These are phyloP conservation scores for Eupithecia inturbata DNA, from an alignment of 2,888 invertebrate genomes.

Conservation along the genomic window DNA sequence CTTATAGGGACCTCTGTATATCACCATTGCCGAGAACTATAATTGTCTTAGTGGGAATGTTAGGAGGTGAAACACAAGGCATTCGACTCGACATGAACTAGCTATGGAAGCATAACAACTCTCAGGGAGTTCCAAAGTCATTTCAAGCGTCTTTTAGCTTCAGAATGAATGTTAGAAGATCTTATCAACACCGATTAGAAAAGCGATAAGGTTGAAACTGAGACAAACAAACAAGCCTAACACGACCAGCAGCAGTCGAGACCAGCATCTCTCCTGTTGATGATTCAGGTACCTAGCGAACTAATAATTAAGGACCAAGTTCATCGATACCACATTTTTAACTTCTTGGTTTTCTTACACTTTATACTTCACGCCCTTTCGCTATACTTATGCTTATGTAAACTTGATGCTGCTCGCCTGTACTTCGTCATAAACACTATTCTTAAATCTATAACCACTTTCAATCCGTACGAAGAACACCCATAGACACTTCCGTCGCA, in stretches of 20 bases:
- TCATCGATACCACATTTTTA: not conserved
- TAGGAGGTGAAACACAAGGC: not conserved
- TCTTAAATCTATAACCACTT: slow-evolving; percentile 41
- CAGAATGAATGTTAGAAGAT: too few relatives aligned
- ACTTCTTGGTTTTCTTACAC: not conserved
- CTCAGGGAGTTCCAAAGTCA: not conserved
- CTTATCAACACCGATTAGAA: not conserved
- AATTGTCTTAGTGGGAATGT: not conserved
- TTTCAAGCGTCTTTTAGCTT: too few relatives aligned
- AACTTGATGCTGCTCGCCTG: not conserved
- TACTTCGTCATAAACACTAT: not conserved
- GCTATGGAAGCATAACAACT: not conserved
- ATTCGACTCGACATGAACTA: not conserved
- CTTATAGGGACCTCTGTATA: not conserved
- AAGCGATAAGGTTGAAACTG: not conserved
- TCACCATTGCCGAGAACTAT: not conserved
- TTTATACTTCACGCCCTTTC: not conserved
- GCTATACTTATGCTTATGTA: not conserved
- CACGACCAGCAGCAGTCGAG: not conserved
- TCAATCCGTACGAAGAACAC: slow-evolving; percentile 55
- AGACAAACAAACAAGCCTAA: not conserved
- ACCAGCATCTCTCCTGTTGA: not conserved
- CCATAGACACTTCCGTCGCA: slow-evolving; percentile 72
- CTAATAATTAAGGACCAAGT: not conserved
- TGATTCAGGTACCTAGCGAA: not conserved